These are phyloP conservation scores for Theristicus caerulescens DNA, from an alignment of 2,113 vertebrate genomes.

Conservation along the genomic window DNA sequence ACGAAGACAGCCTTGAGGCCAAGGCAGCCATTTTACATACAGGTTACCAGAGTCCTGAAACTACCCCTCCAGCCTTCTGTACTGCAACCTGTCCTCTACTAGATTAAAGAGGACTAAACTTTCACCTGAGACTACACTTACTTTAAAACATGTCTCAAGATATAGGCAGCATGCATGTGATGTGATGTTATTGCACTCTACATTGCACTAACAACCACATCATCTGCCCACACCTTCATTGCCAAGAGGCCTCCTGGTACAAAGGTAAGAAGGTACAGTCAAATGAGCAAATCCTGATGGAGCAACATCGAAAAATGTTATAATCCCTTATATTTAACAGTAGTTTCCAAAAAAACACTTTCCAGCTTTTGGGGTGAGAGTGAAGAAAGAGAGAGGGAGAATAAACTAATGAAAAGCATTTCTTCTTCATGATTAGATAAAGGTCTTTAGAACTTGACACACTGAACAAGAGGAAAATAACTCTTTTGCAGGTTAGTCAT, in stretches of 20 bases:
- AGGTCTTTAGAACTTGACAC: neutral
- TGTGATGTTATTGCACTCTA: neutral
- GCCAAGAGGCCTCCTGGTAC: neutral
- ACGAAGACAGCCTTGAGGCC: neutral
- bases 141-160: neutral
- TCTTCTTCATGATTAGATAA: neutral
- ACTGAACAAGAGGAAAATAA: neutral
- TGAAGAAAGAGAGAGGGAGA: neutral
- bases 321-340: neutral
- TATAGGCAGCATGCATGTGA: neutral
- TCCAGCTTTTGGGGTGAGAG: neutral
- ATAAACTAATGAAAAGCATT: neutral
- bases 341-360: neutral
- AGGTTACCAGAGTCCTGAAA: neutral
- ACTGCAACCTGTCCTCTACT: neutral
- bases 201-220: neutral
- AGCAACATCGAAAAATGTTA: neutral
- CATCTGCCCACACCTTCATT: neutral
- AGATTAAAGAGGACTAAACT: neutral
- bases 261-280: neutral
- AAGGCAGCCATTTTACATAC: neutral
- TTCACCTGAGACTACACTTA: neutral
- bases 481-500: neutral
- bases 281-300: neutral
- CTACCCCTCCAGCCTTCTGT: neutral